Evolutionary conservation across 1,140 invertebrate species (phyloP).

Genomic region (Lepidurus apus): DNA sequence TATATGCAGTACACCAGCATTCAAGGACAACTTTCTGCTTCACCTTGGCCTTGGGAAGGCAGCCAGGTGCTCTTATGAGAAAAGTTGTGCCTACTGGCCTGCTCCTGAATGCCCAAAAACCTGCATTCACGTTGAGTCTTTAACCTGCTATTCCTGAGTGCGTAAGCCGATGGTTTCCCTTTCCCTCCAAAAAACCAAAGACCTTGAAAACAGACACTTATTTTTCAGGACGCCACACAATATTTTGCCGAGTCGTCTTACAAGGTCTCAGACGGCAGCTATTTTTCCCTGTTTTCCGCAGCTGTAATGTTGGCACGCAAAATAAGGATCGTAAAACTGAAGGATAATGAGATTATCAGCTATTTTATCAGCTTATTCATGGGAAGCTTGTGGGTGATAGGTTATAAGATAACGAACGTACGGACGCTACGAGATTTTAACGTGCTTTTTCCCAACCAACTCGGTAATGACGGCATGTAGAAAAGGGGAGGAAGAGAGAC

Average conservation of each 20-base stretch:
- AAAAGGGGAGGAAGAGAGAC: too few relatives aligned
- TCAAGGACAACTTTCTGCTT: background rate
- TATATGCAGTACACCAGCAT: background rate
- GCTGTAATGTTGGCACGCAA: too few relatives aligned
- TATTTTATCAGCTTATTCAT: background rate
- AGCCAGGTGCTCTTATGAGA: background rate
- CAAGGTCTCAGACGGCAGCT: too few relatives aligned
- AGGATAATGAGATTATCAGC: too few relatives aligned
- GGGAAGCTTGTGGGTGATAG: background rate
- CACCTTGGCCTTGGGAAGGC: background rate
- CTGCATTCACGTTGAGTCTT: background rate
- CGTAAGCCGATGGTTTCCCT: background rate
- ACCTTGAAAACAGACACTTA: constrained; percentile 2
- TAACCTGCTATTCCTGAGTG: background rate
- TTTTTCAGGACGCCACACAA: background rate
- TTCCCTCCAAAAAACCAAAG: background rate
- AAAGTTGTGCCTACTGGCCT: constrained; percentile 12
- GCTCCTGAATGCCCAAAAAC: background rate
- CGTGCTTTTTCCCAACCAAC: background rate
- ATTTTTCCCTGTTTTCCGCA: too few relatives aligned
- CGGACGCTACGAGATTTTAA: background rate
- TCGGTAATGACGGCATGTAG: background rate
- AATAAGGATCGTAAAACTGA: too few relatives aligned
- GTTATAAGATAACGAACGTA: background rate
- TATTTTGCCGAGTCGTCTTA: too few relatives aligned